These are phyloP conservation scores for Cataglyphis altisquamis DNA, from an alignment of 2,888 invertebrate genomes.

Conservation along the genomic window DNA sequence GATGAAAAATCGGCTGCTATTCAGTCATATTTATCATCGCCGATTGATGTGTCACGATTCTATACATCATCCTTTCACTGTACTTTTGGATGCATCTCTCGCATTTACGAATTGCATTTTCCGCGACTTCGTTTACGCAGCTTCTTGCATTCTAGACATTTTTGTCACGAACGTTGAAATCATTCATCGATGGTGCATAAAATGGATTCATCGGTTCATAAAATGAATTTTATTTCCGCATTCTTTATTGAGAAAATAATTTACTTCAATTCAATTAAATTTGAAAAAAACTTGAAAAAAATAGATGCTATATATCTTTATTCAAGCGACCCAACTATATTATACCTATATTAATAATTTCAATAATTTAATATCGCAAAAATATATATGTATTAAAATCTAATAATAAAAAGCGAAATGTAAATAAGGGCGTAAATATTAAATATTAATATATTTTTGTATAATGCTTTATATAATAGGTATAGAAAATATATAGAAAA, in stretches of 20 bases:
- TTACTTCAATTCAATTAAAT: neutral
- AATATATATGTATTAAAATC: neutral
- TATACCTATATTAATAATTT: no score
- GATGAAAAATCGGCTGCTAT: conserved; percentile 1
- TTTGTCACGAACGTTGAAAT: neutral
- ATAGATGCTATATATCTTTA: neutral
- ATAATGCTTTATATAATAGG: neutral
- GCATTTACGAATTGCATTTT: conserved; percentile 3
- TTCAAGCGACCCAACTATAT: neutral
- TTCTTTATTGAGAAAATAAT: neutral
- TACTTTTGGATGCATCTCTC: neutral
- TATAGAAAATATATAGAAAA: neutral
- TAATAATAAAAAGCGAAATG: neutral
- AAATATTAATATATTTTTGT: neutral
- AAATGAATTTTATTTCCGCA: neutral
- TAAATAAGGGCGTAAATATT: neutral
- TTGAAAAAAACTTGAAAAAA: neutral
- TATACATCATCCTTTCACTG: neutral
- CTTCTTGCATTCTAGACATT: neutral
- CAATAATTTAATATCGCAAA: no score
- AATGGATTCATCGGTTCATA: neutral
- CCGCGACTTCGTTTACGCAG: neutral
- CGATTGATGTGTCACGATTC: conserved; percentile 3
- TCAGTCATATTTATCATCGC: conserved; percentile 32
- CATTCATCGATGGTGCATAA: neutral